These are phyloP conservation scores for Amphipoea oculea DNA, from an alignment of 2,888 invertebrate species.

Conservation along the genomic window DNA sequence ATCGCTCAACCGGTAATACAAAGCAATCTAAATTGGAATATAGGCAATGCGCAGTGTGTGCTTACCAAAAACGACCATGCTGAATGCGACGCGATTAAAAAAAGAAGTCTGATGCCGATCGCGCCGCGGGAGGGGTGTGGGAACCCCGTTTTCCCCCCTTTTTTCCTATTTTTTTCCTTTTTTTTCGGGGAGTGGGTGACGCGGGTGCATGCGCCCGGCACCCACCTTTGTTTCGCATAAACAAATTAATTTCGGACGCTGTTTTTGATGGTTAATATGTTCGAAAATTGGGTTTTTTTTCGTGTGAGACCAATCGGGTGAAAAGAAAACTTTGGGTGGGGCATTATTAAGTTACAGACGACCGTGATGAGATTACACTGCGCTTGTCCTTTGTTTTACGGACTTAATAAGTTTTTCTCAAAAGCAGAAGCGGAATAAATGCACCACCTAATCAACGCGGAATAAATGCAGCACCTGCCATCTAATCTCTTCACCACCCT, in stretches of 20 bases:
- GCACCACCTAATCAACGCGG: no score
- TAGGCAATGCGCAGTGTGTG: constrained; percentile 90
- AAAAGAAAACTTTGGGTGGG: constrained; percentile 64
- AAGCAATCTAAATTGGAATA: constrained; percentile 91
- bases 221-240: constrained; percentile 91
- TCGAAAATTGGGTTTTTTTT: constrained; percentile 81
- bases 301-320: constrained; percentile 64
- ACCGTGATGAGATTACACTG: constrained; percentile 15
- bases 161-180: constrained; percentile 84
- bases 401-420: not conserved
- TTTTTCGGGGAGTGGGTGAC: constrained; percentile 89
- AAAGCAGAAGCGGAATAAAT: not conserved
- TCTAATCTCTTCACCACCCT: no score
- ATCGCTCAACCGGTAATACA: constrained; percentile 90
- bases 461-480: no score
- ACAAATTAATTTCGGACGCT: constrained; percentile 90
- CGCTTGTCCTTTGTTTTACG: constrained; percentile 12
- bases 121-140: constrained; percentile 86
- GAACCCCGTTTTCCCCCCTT: constrained; percentile 78
- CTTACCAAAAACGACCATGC: constrained; percentile 90
- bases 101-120: constrained; percentile 90
- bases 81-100: constrained; percentile 90
- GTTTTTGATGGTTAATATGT: constrained; percentile 90
- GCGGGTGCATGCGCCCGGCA: constrained; percentile 89
- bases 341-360: constrained; percentile 46